Percentiles rank a stretch among this genome's conserved stretches.
Evolutionary conservation across 1,140 invertebrate species (phyloP).

Genomic region (Saccostrea cuccullata): DNA sequence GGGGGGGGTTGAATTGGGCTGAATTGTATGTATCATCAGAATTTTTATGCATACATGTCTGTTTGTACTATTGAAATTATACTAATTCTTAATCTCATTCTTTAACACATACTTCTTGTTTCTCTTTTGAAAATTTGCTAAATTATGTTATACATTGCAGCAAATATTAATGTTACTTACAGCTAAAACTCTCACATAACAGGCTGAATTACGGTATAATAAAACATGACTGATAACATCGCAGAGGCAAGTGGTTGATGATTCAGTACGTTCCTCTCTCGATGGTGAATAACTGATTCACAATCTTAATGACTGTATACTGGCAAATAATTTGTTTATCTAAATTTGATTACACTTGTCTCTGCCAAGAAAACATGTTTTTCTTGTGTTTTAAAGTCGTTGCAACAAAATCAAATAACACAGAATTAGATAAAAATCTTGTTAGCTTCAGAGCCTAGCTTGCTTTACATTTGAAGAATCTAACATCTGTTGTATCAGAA

Average conservation of each 20-base stretch:
- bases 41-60: no score
- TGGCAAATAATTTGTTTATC: slow-evolving; percentile 31
- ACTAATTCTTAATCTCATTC: no score
- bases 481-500: no score
- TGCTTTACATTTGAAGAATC: neutral
- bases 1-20: no score
- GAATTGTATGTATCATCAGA: no score
- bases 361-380: neutral
- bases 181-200: neutral
- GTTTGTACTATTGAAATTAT: no score
- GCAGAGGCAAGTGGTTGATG: neutral
- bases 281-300: neutral
- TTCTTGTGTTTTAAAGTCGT: neutral
- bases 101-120: no score
- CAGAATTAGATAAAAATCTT: neutral
- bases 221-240: neutral
- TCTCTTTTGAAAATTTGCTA: no score
- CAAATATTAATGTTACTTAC: no score
- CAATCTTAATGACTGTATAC: slow-evolving; percentile 1
- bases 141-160: no score
- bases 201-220: neutral
- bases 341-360: slow-evolving; percentile 21
- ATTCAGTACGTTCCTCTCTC: neutral
- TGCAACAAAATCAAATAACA: neutral
- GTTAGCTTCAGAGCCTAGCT: neutral